Percentiles rank a stretch among this genome's conserved stretches.
Evolutionary conservation across 2,797 vertebrate species (phyloP).

Genomic region (Chloroceryle amazona): DNA sequence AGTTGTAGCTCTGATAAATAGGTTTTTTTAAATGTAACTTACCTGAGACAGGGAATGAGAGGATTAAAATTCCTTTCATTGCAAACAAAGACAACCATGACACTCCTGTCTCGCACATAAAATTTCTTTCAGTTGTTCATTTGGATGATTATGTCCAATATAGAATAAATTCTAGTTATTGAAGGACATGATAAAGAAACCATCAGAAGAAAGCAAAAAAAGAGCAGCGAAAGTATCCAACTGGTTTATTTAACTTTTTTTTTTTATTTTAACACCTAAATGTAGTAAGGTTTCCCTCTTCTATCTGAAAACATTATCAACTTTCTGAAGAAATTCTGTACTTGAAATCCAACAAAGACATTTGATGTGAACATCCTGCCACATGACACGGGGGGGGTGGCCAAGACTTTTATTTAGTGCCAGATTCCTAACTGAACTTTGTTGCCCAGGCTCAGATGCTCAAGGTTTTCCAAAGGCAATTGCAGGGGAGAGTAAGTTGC

Average conservation of each 20-base stretch:
- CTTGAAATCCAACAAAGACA: not conserved
- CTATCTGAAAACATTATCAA: not conserved
- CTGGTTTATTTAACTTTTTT: not conserved
- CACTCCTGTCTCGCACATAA: not conserved
- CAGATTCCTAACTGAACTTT: not conserved
- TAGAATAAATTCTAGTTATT: not conserved
- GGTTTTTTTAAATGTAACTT: not conserved
- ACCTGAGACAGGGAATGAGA: not conserved
- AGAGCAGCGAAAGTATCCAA: not conserved
- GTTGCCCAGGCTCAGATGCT: not conserved
- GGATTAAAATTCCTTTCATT: not conserved
- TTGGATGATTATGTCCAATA: not conserved
- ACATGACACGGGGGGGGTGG: accelerated
- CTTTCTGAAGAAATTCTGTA: not conserved
- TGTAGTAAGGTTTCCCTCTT: not conserved
- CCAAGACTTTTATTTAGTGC: not conserved
- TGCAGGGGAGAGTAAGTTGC: not conserved
- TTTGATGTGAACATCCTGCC: not conserved
- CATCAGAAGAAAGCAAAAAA: not conserved
- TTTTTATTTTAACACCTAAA: not conserved
- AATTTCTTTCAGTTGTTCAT: not conserved
- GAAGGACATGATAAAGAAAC: not conserved
- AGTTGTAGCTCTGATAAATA: not conserved
- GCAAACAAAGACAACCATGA: not conserved
- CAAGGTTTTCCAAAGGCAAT: not conserved